These are phyloP conservation scores for Megalops atlanticus DNA, from an alignment of 2,113 vertebrate genomes.

Conservation along the genomic window DNA sequence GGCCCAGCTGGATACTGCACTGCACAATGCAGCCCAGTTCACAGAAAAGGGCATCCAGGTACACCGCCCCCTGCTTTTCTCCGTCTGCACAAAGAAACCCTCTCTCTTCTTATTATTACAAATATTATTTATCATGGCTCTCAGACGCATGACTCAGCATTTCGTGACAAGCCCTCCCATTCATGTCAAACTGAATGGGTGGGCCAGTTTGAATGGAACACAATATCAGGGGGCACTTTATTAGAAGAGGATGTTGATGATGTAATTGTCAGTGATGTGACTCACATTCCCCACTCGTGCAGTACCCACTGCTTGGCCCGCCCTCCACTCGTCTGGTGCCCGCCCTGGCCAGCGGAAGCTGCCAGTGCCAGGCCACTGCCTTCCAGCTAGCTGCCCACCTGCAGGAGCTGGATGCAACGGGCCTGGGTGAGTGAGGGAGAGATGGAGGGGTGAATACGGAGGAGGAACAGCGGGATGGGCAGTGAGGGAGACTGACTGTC, in stretches of 20 bases:
- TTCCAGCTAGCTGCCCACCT: slow-evolving; percentile 86
- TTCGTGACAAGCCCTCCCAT: too few relatives aligned
- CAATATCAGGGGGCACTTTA: too few relatives aligned
- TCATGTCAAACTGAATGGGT: too few relatives aligned
- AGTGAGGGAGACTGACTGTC: neutral
- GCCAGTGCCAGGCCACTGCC: slow-evolving; percentile 86
- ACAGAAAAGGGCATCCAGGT: slow-evolving; percentile 82
- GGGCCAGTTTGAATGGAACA: too few relatives aligned
- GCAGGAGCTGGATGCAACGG: slow-evolving; percentile 85
- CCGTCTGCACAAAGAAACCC: too few relatives aligned
- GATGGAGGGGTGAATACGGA: neutral
- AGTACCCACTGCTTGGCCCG: slow-evolving; percentile 93
- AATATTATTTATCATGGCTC: too few relatives aligned
- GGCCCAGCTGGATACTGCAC: slow-evolving; percentile 76
- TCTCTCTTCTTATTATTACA: too few relatives aligned
- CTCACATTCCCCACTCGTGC: slow-evolving; percentile 32
- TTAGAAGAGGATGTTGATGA: too few relatives aligned
- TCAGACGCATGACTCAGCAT: too few relatives aligned
- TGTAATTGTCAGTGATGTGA: neutral
- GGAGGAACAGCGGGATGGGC: neutral
- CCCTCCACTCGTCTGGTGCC: slow-evolving; percentile 83
- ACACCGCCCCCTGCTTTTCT: slow-evolving; percentile 10
- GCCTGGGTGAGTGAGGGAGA: slow-evolving; percentile 79
- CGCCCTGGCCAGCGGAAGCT: slow-evolving; percentile 86
- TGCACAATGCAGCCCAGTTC: slow-evolving; percentile 79